Evolutionary conservation across 2,113 vertebrate species (phyloP).

Genomic region (Pachycephala philippinensis): DNA sequence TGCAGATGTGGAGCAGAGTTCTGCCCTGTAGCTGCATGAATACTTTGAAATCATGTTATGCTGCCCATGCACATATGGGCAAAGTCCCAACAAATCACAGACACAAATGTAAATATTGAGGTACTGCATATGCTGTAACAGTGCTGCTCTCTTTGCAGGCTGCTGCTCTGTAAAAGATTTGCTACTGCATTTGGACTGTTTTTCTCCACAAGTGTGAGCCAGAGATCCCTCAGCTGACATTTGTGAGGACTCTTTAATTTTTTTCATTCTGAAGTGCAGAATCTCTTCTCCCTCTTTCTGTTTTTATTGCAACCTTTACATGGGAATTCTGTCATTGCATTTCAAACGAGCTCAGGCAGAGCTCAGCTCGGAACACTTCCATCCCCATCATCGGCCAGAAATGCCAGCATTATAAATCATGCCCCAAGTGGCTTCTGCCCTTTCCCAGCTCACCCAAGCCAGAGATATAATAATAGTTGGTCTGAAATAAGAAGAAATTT

Average conservation of each 20-base stretch:
- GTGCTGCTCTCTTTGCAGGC: background rate
- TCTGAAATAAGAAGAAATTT: conserved; percentile 46
- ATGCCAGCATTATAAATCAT: conserved; percentile 26
- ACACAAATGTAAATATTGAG: background rate
- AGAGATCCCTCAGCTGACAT: background rate
- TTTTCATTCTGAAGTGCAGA: background rate
- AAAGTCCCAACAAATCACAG: background rate
- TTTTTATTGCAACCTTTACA: background rate
- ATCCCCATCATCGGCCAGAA: background rate
- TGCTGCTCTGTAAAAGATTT: background rate
- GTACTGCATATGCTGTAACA: background rate
- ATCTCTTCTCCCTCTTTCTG: background rate
- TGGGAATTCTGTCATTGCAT: background rate
- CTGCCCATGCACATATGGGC: accelerated
- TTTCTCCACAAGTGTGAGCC: background rate
- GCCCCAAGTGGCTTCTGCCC: conserved; percentile 47
- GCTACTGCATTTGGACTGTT: background rate
- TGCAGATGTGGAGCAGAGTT: background rate
- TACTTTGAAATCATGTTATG: accelerated
- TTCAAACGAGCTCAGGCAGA: background rate
- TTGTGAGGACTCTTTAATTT: background rate
- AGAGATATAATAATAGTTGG: conserved; percentile 24
- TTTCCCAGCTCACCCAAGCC: conserved; percentile 38
- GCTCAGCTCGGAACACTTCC: background rate
- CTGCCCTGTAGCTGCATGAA: background rate